Evolutionary conservation across 92 coral and sea anemone genomes (phyloP), one percentile per base, ranked within the genome.

Genomic region (Palythoa grandiflora): DNA sequence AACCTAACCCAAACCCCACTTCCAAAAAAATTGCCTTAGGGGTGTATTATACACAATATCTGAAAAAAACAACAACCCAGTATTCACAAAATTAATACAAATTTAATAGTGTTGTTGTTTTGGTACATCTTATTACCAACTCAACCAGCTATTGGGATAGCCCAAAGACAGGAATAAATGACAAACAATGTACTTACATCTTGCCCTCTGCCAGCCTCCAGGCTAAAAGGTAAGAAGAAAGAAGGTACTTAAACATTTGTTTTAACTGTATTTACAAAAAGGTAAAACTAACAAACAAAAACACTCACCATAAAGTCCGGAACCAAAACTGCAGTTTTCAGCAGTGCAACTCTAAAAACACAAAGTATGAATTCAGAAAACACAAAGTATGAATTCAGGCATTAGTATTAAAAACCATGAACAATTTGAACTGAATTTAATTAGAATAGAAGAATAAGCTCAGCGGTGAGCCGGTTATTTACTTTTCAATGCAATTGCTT

Each of bases 171-270:
- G 37, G 1, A 40, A 20, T 3, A 63, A 75, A 38, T 14, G 47
- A 2, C 14, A 37, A 55, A 44, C 1, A 20, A 15, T 3, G 20
- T 6, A 44, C 94, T 73, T 59, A 94, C 97, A 83, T 68, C 94
- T 88, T 59, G 95, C 88, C 78, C 97, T 86, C 87, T 93, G 93
- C 97, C 98, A 97, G 17, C 95, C 95, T 65, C 95, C 96, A 37
- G 97, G 94, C 99, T 97, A 83, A 28, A 83, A 37, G 21, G 47
- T 15, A 70, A 71, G 65, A 38, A 36, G 55, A 66, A 71, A 20
- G 68, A 35, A 10, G 3, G 51, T n/a, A 35, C n/a, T 21, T 63
- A n/a, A 57, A 12, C 3, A 8, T 47, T 16, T 13, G 48, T 12
- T 36, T 12, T 36, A 36, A 83, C 13, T 83, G 38, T 20, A 48